Conservation (phyloP, 1,140 invertebrate species). For the Sesamia nonagrioides region DNA sequence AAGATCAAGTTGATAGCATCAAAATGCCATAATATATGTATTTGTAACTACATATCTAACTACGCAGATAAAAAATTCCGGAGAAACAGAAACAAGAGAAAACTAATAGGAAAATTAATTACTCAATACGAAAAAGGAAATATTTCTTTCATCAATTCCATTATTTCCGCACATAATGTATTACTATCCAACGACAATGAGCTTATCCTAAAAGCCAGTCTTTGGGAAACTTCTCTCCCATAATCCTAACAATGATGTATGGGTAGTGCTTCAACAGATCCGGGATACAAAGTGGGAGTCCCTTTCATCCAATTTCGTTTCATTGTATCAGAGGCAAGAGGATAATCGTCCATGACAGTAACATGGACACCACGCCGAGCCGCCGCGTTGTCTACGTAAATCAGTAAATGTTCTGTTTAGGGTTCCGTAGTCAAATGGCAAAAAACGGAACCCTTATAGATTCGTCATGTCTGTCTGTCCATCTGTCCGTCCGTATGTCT, state of each 20-base stretch:
- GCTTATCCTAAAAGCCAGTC: constrained; percentile 15
- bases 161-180: constrained; percentile 2
- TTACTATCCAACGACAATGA: constrained; percentile 13
- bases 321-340: constrained; percentile 16
- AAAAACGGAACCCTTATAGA: no score
- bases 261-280: constrained; percentile 3
- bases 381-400: background rate
- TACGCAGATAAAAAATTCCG: no score
- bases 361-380: background rate
- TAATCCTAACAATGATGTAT: constrained; percentile 29
- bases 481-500: no score
- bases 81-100: background rate
- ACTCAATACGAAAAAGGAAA: background rate
- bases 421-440: no score
- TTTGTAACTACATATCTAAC: no score
- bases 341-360: constrained; percentile 29
- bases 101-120: background rate
- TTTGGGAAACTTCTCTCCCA: constrained; percentile 18
- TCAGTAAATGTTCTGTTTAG: no score
- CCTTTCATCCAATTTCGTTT: constrained; percentile 44
- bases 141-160: background rate
- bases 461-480: no score
- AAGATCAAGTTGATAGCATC: no score
- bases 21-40: no score
- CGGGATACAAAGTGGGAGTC: constrained; percentile 6